Conservation (phyloP, 2,113 vertebrate species). For the Acinonyx jubatus region DNA sequence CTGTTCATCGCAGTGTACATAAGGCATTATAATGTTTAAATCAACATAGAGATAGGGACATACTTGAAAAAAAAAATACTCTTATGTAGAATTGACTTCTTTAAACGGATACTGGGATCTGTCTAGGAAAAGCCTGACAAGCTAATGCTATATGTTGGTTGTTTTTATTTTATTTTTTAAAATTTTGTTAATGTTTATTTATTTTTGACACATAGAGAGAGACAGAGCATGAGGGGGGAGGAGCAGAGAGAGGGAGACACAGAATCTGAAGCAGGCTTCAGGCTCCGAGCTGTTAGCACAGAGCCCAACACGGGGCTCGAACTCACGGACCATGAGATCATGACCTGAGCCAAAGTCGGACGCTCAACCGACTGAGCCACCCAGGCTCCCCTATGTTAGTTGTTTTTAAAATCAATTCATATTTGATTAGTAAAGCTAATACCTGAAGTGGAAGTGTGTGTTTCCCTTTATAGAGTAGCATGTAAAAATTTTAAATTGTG, state of each 20-base stretch:
- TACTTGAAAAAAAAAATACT: background rate
- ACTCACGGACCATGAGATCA: too few species aligned
- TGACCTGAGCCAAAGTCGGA: too few species aligned
- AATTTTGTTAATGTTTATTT: too few species aligned
- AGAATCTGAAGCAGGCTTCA: too few species aligned
- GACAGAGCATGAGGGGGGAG: too few species aligned
- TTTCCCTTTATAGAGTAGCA: background rate
- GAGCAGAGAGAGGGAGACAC: too few species aligned
- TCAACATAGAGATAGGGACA: background rate
- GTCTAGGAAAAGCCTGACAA: background rate
- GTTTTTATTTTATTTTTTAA: too few species aligned
- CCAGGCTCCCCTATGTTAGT: background rate
- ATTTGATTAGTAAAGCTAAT: background rate
- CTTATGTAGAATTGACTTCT: background rate
- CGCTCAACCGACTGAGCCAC: too few species aligned
- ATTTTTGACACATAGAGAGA: too few species aligned
- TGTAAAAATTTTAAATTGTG: background rate
- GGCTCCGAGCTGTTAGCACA: too few species aligned
- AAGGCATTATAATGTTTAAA: background rate
- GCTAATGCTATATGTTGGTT: background rate
- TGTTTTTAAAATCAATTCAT: background rate
- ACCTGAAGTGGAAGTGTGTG: background rate
- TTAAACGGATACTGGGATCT: background rate
- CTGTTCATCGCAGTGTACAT: background rate
- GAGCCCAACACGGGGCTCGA: too few species aligned